Evolutionary conservation across 1,140 invertebrate genomes (phyloP).

Genomic region (Drosophila novamexicana): DNA sequence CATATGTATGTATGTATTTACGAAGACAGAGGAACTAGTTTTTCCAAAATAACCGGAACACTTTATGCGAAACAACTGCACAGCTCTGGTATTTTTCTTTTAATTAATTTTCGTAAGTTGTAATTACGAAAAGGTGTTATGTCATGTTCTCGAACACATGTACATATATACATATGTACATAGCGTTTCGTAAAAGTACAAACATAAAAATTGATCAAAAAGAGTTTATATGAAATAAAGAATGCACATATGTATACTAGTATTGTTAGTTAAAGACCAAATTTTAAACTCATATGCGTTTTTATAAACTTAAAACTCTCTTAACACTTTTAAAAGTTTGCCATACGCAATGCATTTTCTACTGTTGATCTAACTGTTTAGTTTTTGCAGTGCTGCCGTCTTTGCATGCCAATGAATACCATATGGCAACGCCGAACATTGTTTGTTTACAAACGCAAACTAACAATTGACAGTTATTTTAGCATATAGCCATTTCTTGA

Average conservation of each 20-base stretch:
- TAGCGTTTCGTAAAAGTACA: not conserved
- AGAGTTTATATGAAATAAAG: not conserved
- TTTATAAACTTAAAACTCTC: not conserved
- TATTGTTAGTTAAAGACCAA: too few relatives aligned
- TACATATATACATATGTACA: too few relatives aligned
- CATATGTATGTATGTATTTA: conserved; percentile 21
- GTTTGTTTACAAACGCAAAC: not conserved
- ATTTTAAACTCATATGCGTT: too few relatives aligned
- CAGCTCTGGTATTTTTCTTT: conserved; percentile 46
- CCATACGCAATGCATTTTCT: not conserved
- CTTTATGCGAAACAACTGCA: conserved; percentile 44
- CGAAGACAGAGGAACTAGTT: conserved; percentile 53
- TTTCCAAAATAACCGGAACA: conserved; percentile 45
- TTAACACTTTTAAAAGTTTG: not conserved
- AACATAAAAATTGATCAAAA: not conserved
- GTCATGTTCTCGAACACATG: conserved; percentile 40
- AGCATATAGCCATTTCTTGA: not conserved
- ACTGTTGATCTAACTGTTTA: not conserved
- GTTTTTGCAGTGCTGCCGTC: not conserved
- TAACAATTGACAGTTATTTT: not conserved
- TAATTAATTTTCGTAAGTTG: conserved; percentile 31
- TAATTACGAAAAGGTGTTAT: conserved; percentile 51
- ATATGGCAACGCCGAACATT: not conserved
- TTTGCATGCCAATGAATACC: not conserved
- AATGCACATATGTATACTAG: too few relatives aligned